These are phyloP conservation scores for Hormaphis cornu DNA, from an alignment of 1,140 invertebrate species.

Conservation along the genomic window DNA sequence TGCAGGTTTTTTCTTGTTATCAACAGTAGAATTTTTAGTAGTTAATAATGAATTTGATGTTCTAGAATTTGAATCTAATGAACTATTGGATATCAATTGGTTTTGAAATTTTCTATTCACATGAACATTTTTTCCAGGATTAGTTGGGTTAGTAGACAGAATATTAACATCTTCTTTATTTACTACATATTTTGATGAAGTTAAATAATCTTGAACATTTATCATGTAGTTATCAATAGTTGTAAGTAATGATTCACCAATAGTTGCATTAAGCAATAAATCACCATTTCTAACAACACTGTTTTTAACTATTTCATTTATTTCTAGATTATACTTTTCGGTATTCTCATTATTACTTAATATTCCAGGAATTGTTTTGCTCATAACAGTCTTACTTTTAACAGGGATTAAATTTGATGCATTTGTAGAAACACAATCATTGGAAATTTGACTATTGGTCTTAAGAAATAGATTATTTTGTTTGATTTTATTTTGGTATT, in stretches of 20 bases:
- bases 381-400: background rate
- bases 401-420: background rate
- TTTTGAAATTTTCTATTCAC: conserved; percentile 26
- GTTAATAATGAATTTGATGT: background rate
- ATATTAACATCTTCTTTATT: background rate
- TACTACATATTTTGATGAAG: background rate
- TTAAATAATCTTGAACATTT: conserved; percentile 9
- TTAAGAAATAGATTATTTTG: background rate
- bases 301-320: conserved; percentile 7
- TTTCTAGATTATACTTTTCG: background rate
- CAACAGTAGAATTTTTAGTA: background rate
- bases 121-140: conserved; percentile 13
- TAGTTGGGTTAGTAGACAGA: background rate
- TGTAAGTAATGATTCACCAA: background rate
- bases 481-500: background rate
- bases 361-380: background rate
- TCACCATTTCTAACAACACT: background rate
- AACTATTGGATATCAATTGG: background rate
- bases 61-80: background rate
- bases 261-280: background rate
- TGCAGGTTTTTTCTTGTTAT: background rate
- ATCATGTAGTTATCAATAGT: conserved; percentile 18
- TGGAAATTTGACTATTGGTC: background rate
- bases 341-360: background rate
- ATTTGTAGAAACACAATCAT: background rate